Percentiles rank a stretch among this genome's conserved stretches.
phyloP scores from a whole-genome alignment of 2,797 vertebrate genomes.

The Sebastes iracundus region DNA sequence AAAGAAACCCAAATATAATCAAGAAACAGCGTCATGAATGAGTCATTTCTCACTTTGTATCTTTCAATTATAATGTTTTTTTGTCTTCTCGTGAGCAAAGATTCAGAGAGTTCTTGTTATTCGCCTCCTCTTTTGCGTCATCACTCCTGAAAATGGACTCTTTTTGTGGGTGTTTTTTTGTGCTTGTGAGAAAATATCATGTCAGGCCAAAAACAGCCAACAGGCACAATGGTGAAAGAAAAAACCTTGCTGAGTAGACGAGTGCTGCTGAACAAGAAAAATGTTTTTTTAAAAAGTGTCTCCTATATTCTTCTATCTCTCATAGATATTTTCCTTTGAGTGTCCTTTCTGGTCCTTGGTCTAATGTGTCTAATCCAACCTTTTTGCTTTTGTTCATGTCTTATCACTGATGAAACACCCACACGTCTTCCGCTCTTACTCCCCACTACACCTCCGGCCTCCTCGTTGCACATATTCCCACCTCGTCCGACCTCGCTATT shows the following conservation, averaged over 20 bases:
- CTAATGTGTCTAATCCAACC: slow-evolving; percentile 4
- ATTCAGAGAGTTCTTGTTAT: background rate
- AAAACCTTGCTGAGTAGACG: slow-evolving; percentile 6
- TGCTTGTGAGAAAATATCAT: slow-evolving; percentile 15
- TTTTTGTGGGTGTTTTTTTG: slow-evolving; percentile 3
- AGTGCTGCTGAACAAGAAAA: slow-evolving; percentile 14
- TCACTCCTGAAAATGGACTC: background rate
- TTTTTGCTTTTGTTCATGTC: slow-evolving; percentile 26
- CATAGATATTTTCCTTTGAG: background rate
- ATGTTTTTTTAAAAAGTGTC: background rate
- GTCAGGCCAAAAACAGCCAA: slow-evolving; percentile 22
- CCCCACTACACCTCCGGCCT: slow-evolving; percentile 9
- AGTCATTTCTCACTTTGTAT: no score
- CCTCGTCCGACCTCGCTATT: slow-evolving; percentile 16
- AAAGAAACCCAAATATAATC: no score
- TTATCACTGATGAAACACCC: slow-evolving; percentile 37
- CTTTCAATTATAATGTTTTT: background rate
- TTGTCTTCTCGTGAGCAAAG: background rate
- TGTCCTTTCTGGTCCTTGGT: background rate
- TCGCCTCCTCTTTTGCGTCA: slow-evolving; percentile 9
- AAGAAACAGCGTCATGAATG: no score
- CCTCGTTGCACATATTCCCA: slow-evolving; percentile 12
- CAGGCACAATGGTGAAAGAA: background rate
- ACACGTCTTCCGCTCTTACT: background rate
- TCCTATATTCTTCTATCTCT: background rate